These are phyloP conservation scores for Tricholaema leucomelas DNA, from an alignment of 2,113 vertebrate genomes.

Conservation along the genomic window DNA sequence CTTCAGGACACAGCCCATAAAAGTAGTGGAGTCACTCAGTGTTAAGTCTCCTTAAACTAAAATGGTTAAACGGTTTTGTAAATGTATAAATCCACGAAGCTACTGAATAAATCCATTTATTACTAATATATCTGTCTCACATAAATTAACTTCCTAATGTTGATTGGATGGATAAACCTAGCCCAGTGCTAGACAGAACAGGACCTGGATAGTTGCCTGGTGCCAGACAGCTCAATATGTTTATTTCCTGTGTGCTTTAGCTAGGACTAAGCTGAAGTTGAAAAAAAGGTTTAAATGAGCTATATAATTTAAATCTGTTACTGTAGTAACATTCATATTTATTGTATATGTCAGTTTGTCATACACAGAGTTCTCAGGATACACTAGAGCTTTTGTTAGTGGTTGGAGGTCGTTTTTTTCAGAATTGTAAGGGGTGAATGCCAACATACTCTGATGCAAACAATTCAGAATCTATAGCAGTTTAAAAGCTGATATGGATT, in stretches of 20 bases:
- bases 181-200: conserved; percentile 49
- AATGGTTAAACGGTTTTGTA: conserved; percentile 26
- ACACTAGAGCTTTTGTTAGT: conserved; percentile 68
- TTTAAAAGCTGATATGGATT: conserved; percentile 9
- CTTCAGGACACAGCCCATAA: not conserved
- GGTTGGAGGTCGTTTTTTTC: not conserved
- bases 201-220: conserved; percentile 54
- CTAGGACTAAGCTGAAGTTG: not conserved
- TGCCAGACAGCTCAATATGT: conserved; percentile 73
- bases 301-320: conserved; percentile 73
- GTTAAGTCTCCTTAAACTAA: conserved; percentile 26
- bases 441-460: conserved; percentile 10
- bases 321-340: conserved; percentile 67
- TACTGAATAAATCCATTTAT: conserved; percentile 75
- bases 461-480: not conserved
- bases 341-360: conserved; percentile 79
- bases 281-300: conserved; percentile 75
- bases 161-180: conserved; percentile 65
- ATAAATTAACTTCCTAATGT: conserved; percentile 68
- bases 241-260: conserved; percentile 77
- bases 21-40: not conserved
- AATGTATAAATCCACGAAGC: conserved; percentile 26
- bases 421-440: not conserved
- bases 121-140: conserved; percentile 53
- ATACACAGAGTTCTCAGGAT: conserved; percentile 58